Conservation (phyloP, 2,888 invertebrate species). For the Pantelozetes paolii region DNA sequence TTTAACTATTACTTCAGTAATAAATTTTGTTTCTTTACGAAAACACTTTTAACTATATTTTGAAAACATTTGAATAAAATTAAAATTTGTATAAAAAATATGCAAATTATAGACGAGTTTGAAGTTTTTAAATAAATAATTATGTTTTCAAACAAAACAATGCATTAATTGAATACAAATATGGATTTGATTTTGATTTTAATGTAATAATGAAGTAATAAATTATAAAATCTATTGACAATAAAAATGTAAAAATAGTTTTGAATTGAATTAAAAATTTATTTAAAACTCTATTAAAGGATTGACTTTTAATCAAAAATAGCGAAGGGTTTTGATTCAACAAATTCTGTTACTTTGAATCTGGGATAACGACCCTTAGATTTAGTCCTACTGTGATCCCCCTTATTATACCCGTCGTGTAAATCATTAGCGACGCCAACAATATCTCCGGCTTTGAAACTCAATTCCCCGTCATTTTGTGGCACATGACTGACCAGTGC, state of each 20-base stretch:
- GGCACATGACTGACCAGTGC: slow-evolving; percentile 69
- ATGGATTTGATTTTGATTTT: no score
- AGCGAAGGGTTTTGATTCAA: slow-evolving; percentile 22
- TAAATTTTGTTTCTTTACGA: no score
- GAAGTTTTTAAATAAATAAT: no score
- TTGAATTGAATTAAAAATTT: background rate
- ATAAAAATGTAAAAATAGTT: no score
- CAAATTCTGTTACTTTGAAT: slow-evolving; percentile 36
- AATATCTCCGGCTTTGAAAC: slow-evolving; percentile 68
- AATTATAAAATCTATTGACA: no score
- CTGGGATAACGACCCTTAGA: slow-evolving; percentile 11
- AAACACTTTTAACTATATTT: no score
- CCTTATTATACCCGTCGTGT: slow-evolving; percentile 74
- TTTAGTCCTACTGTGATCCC: slow-evolving; percentile 24
- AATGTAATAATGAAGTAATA: background rate
- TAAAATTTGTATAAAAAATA: no score
- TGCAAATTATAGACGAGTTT: no score
- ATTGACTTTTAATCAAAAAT: slow-evolving; percentile 19
- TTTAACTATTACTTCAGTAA: no score
- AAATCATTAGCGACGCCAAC: slow-evolving; percentile 92
- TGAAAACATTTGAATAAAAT: no score
- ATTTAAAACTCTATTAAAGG: background rate
- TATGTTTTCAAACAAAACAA: no score
- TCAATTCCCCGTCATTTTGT: slow-evolving; percentile 60
- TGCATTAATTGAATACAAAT: no score